Evolutionary conservation across 2,888 invertebrate species (phyloP), one percentile per base, ranked within the genome.

Genomic region (Allolobophora icterica): DNA sequence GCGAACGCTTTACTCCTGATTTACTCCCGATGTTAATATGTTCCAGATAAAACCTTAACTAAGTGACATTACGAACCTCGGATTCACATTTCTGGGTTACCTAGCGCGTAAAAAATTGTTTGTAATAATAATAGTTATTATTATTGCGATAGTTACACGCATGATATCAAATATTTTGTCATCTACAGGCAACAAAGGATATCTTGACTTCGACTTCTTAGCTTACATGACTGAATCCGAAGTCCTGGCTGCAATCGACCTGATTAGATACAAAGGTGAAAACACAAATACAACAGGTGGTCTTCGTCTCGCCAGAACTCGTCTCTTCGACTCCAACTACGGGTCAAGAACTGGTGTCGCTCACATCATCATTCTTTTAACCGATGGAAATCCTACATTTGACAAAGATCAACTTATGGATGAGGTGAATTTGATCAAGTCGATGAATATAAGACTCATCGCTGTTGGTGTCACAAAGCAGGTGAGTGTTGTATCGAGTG

Each of bases 301-400:
- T 42, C 84, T 92, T 42, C 42, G 91, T 33, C 2, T 91, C 71
- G 91, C 91, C 40, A 40, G 91, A 71, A 90, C 90, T n/a, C 35
- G 40, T 30, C n/a, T 90, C 33, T 84, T 42, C 87, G 87, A 52
- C 11, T 0, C 40, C 40, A 84, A 21, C 38, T 33, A 40, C n/a
- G 89, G 52, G 19, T 38, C 92, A 91, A 21, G 92, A 34, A 84
- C 89, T 1, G 87, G 89, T 13, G 91, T 92, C 40, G 89, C 84
- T 89, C 89, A 92, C 84, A 90, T 92, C 34, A 35, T 91, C 34
- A 89, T 92, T 30, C 84, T 92, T 42, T 33, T 92, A 83, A 92
- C 92, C 17, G 92, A 92, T 84, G 92, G 92, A n/a, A 90, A 45
- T 30, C 92, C 92, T 5, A 92, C 90, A 6, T 89, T 89, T 19